Evolutionary conservation across 2,797 vertebrate genomes (phyloP).

Genomic region (Alfaro cultratus): DNA sequence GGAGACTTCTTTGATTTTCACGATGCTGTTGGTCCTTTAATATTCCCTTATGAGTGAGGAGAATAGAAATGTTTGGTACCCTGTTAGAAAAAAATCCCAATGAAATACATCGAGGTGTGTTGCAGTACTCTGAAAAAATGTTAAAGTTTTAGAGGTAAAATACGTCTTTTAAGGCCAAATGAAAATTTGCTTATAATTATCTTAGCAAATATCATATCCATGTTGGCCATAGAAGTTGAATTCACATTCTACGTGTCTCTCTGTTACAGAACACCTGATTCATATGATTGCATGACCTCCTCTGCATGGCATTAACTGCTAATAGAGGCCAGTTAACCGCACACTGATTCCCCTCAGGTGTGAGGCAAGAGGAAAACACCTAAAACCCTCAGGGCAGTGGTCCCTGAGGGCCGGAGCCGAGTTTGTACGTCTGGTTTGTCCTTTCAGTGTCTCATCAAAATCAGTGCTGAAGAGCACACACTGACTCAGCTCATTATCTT

Average conservation of each 20-base stretch:
- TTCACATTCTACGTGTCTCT: too few relatives aligned
- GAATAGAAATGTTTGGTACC: too few relatives aligned
- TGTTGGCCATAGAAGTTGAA: too few relatives aligned
- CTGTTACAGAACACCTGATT: too few relatives aligned
- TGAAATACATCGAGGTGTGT: not conserved
- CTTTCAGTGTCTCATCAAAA: not conserved
- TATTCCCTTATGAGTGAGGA: not conserved
- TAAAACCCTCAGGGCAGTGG: too few relatives aligned
- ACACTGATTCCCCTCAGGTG: too few relatives aligned
- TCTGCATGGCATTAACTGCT: too few relatives aligned
- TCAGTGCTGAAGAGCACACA: not conserved
- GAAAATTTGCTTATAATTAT: not conserved
- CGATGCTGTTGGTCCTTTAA: not conserved
- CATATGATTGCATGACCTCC: too few relatives aligned
- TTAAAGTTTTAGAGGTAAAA: not conserved
- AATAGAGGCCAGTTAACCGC: too few relatives aligned
- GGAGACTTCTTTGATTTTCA: not conserved
- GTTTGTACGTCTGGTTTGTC: not conserved
- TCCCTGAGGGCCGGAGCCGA: too few relatives aligned
- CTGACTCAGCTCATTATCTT: slow-evolving; percentile 12
- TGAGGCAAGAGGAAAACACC: too few relatives aligned
- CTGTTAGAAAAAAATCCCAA: not conserved
- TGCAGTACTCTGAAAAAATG: not conserved
- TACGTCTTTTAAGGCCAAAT: not conserved
- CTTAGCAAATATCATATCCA: not conserved